These are phyloP conservation scores for Helleia helle DNA, from an alignment of 2,888 invertebrate species.

Conservation along the genomic window DNA sequence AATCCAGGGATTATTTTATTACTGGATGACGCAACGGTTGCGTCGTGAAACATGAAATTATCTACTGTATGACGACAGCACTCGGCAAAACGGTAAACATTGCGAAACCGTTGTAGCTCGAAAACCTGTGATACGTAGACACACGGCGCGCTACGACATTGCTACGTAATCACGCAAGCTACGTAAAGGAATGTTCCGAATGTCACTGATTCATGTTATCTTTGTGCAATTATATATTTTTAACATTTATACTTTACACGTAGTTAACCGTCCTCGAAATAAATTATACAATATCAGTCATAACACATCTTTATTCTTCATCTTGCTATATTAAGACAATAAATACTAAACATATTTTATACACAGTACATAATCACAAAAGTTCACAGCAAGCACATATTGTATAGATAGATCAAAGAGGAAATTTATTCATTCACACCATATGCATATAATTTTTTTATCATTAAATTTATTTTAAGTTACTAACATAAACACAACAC, in stretches of 20 bases:
- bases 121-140: conserved; percentile 3
- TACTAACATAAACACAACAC: not conserved
- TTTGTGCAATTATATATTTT: too few relatives aligned
- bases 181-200: not conserved
- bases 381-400: too few relatives aligned
- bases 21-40: not conserved
- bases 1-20: too few relatives aligned
- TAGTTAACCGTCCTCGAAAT: too few relatives aligned
- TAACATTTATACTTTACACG: conserved; percentile 1
- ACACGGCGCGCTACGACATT: conserved; percentile 1
- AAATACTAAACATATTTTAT: not conserved
- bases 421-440: too few relatives aligned
- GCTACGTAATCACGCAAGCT: not conserved
- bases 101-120: conserved; percentile 3
- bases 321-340: too few relatives aligned
- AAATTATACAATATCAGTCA: not conserved
- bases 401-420: too few relatives aligned
- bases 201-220: not conserved
- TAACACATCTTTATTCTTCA: not conserved
- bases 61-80: too few relatives aligned
- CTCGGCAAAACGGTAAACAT: not conserved
- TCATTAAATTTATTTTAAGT: not conserved
- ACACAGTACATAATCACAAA: not conserved
- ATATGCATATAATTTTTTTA: not conserved
- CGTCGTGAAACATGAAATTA: not conserved